Evolutionary conservation across 2,113 vertebrate species (phyloP).

Genomic region (Hippocampus mohnikei): DNA sequence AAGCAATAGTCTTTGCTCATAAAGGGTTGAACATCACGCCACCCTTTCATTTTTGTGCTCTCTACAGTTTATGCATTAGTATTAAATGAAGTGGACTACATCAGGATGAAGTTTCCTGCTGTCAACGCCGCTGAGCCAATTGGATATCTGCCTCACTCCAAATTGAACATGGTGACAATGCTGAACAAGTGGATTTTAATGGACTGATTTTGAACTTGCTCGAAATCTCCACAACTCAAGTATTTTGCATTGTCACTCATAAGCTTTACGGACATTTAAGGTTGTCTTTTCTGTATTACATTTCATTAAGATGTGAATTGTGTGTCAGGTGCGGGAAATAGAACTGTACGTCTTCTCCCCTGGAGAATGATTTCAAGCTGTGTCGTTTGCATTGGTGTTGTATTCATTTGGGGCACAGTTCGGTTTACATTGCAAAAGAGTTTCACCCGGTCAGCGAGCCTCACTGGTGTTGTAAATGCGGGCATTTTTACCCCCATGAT

Average conservation of each 20-base stretch:
- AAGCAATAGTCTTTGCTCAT: slow-evolving; percentile 59
- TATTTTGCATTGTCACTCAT: slow-evolving; percentile 49
- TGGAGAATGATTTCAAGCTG: slow-evolving; percentile 36
- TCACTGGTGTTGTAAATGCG: slow-evolving; percentile 23
- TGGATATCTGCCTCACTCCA: slow-evolving; percentile 28
- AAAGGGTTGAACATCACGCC: slow-evolving; percentile 29
- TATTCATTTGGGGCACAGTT: slow-evolving; percentile 17
- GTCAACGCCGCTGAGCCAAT: slow-evolving; percentile 37
- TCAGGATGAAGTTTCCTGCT: slow-evolving; percentile 27
- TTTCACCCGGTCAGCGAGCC: slow-evolving; percentile 23
- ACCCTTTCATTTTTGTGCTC: slow-evolving; percentile 25
- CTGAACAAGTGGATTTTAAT: slow-evolving; percentile 23
- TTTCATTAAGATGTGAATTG: slow-evolving; percentile 52
- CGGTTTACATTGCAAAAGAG: slow-evolving; percentile 1
- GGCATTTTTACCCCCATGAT: slow-evolving; percentile 3
- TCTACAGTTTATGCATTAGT: slow-evolving; percentile 45
- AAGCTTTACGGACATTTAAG: slow-evolving; percentile 47
- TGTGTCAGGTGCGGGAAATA: slow-evolving; percentile 29
- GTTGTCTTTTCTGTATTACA: slow-evolving; percentile 35
- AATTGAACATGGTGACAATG: slow-evolving; percentile 13
- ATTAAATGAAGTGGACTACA: slow-evolving; percentile 38
- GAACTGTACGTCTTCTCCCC: slow-evolving; percentile 4
- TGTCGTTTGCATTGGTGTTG: slow-evolving; percentile 29
- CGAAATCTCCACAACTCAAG: slow-evolving; percentile 12
- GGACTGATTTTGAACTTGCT: slow-evolving; percentile 35